Conservation (phyloP, 2,797 vertebrate species). For the Siniperca obscura region DNA sequence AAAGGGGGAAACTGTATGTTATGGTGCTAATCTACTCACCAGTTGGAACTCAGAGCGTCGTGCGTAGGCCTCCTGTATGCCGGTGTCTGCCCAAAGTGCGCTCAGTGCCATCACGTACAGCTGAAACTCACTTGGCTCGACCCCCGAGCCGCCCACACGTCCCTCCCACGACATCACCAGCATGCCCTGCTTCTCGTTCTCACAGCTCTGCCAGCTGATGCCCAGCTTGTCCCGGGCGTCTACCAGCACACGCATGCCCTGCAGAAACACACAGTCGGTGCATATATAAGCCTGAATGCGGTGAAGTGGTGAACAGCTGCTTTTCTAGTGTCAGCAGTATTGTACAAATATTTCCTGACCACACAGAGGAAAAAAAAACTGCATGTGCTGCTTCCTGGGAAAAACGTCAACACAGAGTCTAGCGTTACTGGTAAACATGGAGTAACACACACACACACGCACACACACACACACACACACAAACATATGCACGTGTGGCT, state of each 20-base stretch:
- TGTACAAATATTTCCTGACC: slow-evolving; percentile 28
- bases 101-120: slow-evolving; percentile 92
- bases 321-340: slow-evolving; percentile 22
- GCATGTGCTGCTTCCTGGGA: slow-evolving; percentile 25
- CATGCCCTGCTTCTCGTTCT: slow-evolving; percentile 97
- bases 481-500: slow-evolving; percentile 33
- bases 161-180: slow-evolving; percentile 97
- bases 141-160: slow-evolving; percentile 87
- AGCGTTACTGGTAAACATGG: slow-evolving; percentile 49
- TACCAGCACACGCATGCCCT: slow-evolving; percentile 95
- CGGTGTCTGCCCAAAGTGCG: slow-evolving; percentile 90
- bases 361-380: neutral
- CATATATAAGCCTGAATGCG: neutral
- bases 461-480: slow-evolving; percentile 3
- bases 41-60: slow-evolving; percentile 95
- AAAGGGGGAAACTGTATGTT: neutral
- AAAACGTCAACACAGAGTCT: slow-evolving; percentile 21
- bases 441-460: slow-evolving; percentile 21
- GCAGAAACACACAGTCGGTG: slow-evolving; percentile 20
- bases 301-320: slow-evolving; percentile 11
- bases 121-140: slow-evolving; percentile 96
- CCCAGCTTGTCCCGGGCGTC: slow-evolving; percentile 96
- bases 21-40: slow-evolving; percentile 85
- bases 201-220: slow-evolving; percentile 93
- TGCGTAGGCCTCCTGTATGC: slow-evolving; percentile 92